phyloP scores from a whole-genome alignment of 2,797 vertebrate genomes.

The Acanthurus lineatus region DNA sequence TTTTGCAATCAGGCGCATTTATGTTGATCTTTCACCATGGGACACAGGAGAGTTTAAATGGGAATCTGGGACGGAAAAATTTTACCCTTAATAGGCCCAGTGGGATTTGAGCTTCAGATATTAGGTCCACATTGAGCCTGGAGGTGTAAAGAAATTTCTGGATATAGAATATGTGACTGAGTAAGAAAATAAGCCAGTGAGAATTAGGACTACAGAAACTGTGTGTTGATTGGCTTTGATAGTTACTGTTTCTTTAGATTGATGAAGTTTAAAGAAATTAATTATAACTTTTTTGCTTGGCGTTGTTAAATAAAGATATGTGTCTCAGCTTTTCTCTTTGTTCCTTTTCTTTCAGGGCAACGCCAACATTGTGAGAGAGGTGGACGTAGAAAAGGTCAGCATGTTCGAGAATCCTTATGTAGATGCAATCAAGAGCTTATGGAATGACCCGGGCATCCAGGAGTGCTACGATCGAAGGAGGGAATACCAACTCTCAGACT shows the following conservation, averaged over 20 bases:
- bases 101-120: constrained; percentile 67
- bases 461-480: constrained; percentile 95
- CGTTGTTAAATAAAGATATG: neutral
- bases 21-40: constrained; percentile 45
- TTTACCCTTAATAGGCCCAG: constrained; percentile 63
- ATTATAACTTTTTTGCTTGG: neutral
- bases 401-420: constrained; percentile 91
- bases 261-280: constrained; percentile 3
- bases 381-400: constrained; percentile 93
- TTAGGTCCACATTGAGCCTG: constrained; percentile 67
- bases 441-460: constrained; percentile 96
- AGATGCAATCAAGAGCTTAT: constrained; percentile 95
- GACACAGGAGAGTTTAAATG: constrained; percentile 60
- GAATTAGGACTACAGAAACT: constrained; percentile 52
- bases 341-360: constrained; percentile 84
- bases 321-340: neutral
- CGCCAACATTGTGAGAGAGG: constrained; percentile 93
- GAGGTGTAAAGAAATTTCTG: constrained; percentile 51
- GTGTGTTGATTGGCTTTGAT: constrained; percentile 13
- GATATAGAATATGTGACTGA: constrained; percentile 46
- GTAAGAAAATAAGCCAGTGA: constrained; percentile 49
- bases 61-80: constrained; percentile 71
- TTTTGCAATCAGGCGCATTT: constrained; percentile 23
- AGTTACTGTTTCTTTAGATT: neutral
- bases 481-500: constrained; percentile 97